Evolutionary conservation across 2,113 vertebrate genomes (phyloP), one percentile per base, ranked within the genome.

Genomic region (Coryphaenoides rupestris): DNA sequence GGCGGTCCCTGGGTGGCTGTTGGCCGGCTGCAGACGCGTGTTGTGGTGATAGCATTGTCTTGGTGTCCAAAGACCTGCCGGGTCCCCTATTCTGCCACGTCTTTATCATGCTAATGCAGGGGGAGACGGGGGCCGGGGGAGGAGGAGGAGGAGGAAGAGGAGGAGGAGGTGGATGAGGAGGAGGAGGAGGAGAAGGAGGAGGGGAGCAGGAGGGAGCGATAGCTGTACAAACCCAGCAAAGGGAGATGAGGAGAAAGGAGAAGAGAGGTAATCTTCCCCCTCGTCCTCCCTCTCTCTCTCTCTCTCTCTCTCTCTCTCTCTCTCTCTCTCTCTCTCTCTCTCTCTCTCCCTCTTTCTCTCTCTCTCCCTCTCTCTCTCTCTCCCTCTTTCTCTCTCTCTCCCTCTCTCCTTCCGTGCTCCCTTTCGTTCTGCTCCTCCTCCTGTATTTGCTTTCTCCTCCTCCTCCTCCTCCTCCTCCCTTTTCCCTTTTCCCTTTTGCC

Each of bases 61-160:
- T 47, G 72, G 52, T 85, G 86, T 85, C 84, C 86, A 85, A 86
- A 85, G 86, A 85, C 83, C 84, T 88, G 86, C 82, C 72, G 77
- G 77, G 82, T 86, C 84, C 80, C 86, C 86, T 84, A 82, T 85
- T 86, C 80, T 83, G 70, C 79, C 79, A 79, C 16, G 76, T 85
- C 86, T 86, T 88, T 88, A 88, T 86, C 81, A 88, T 88, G 86
- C 81, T 88, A 88, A 88, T 88, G 72, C 76, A 68, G 76, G 74
- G 66, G 69, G 70, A 62, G 70, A 66, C 65, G 73, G 78, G 79
- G 68, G 60, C 61, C 76, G 75, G 56, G 55, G 50, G 55, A 84
- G 88, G 85, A 85, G 87, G 75, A 21, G 19, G 22, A 56, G 19
- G 28, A 33, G 3, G 28, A 33, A 10, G 28, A 26, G 24, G 24